Evolutionary conservation across 2,888 invertebrate species (phyloP), one percentile per base, ranked within the genome.

Genomic region (Slavum lentiscoides): DNA sequence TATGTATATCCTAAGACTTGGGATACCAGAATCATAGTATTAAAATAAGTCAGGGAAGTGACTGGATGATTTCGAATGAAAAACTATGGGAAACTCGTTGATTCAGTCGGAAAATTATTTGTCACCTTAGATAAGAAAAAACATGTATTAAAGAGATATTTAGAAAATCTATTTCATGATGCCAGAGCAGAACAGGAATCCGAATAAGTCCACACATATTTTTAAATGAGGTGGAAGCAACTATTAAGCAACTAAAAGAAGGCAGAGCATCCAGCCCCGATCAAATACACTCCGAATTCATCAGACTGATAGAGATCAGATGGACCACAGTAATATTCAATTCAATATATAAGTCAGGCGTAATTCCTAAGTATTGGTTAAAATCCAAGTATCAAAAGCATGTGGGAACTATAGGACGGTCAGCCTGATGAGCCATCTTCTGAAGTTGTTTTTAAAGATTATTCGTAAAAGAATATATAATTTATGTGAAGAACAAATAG

Each of bases 181-280:
- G 72, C 61, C 61, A 73, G 8, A 43, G 23, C 61, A 61, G 59
- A 61, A 61, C 61, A 73, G 61, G 21, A 73, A 73, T 43, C 61
- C n/a, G 17, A 62, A 67, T 37, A 59, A 68, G 69, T 15, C 61
- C 66, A 68, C 43, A 59, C 59, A 81, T 81, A 55, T 61, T 82
- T 23, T 73, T 82, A 68, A 53, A 81, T 61, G 82, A 84, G 66
- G 82, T 84, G 66, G 62, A 58, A 74, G 62, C 80, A 39, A 82
- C 83, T 19, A 68, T 82, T n/a, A 80, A 76, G 43, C 73, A 68
- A 21, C 30, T 75, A 17, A 84, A 83, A 82, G 66, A 62, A 43
- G 82, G 82, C 43, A 84, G 82, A 83, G 82, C 83, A 53, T 74
- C 82, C 30, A 83, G 83, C 74, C 82, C 82, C 23, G 82, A 83